These are phyloP conservation scores for Mandrillus leucophaeus DNA, from an alignment of 2,113 vertebrate genomes.

Conservation along the genomic window DNA sequence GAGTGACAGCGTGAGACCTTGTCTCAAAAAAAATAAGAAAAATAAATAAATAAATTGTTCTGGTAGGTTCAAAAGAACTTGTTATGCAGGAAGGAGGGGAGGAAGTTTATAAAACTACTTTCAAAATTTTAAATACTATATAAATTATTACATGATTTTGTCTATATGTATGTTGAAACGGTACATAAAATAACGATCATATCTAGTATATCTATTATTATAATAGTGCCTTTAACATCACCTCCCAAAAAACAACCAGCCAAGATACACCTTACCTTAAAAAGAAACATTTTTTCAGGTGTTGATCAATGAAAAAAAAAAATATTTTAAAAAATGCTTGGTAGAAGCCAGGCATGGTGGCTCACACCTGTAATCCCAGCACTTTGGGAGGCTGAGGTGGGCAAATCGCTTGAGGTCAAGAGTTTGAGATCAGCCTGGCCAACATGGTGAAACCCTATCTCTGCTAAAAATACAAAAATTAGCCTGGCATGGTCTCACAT, in stretches of 20 bases:
- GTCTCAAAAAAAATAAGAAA: too few relatives aligned
- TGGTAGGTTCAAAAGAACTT: background rate
- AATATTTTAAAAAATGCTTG: background rate
- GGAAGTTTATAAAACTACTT: background rate
- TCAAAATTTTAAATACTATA: background rate
- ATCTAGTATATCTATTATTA: background rate
- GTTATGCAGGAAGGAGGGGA: background rate
- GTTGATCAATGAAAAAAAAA: background rate
- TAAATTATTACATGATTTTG: background rate
- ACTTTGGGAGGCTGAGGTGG: too few relatives aligned
- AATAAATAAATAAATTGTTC: background rate
- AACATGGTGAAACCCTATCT: too few relatives aligned
- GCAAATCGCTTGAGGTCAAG: too few relatives aligned
- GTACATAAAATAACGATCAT: background rate
- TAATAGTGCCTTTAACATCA: background rate
- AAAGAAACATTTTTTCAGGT: background rate
- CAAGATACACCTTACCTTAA: background rate
- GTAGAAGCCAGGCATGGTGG: too few relatives aligned
- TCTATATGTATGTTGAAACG: background rate
- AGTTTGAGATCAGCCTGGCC: too few relatives aligned
- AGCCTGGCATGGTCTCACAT: rapidly evolving
- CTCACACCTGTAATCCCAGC: too few relatives aligned
- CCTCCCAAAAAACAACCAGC: background rate
- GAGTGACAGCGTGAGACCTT: too few relatives aligned
- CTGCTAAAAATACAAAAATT: too few relatives aligned